Percentiles rank a stretch among this genome's conserved stretches.
These are phyloP conservation scores for Silurus lanzhouensis DNA, from an alignment of 2,797 vertebrate species.

Conservation along the genomic window DNA sequence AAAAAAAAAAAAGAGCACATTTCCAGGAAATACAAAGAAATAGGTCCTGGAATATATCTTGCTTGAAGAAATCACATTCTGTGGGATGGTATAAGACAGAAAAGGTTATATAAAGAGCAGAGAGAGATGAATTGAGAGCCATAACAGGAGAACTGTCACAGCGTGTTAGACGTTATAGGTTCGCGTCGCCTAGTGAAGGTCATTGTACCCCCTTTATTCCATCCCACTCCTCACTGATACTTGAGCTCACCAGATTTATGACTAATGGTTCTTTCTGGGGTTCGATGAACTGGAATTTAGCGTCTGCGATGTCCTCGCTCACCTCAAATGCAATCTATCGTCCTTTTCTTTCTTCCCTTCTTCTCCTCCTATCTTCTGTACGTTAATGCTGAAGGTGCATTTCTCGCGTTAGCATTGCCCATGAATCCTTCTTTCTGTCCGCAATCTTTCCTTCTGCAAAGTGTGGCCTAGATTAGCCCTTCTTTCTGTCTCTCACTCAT, in stretches of 20 bases:
- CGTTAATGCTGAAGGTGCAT: conserved; percentile 25
- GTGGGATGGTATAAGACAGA: not conserved
- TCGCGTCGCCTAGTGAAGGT: conserved; percentile 18
- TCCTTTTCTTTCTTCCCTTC: not conserved
- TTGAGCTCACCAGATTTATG: conserved; percentile 20
- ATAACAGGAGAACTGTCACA: conserved; percentile 34
- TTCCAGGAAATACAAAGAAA: not conserved
- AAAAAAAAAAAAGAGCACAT: too few species aligned
- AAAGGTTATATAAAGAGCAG: conserved; percentile 19
- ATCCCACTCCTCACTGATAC: conserved; percentile 20
- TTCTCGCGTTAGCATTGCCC: conserved; percentile 18
- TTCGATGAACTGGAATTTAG: conserved; percentile 23
- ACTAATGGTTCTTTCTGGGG: conserved; percentile 12
- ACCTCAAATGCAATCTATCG: conserved; percentile 13
- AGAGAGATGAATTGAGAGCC: conserved; percentile 2
- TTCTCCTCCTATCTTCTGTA: not conserved
- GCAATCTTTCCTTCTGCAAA: not conserved
- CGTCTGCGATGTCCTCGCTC: not conserved
- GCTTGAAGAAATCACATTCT: not conserved
- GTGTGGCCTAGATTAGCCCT: not conserved
- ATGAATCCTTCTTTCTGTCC: conserved; percentile 26
- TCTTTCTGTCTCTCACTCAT: conserved; percentile 2
- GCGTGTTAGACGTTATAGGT: conserved; percentile 18
- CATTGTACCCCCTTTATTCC: conserved; percentile 1
- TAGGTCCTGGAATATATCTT: not conserved